Base-by-base conservation (phyloP, 2,888 invertebrate species). In the Drosophila fungiperda region DNA sequence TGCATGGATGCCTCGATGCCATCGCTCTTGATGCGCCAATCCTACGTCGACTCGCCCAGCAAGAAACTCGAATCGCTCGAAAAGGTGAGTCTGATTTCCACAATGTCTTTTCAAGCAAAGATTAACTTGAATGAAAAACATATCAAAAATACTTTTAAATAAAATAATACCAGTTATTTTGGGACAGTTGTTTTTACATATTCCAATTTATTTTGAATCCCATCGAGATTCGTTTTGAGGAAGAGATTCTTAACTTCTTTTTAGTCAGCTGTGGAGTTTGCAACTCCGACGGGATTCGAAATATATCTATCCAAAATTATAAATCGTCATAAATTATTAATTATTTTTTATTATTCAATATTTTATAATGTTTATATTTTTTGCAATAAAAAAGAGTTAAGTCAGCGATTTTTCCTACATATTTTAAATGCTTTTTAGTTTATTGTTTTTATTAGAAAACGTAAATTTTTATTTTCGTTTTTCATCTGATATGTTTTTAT, bases 51-150 rank as follows among this genome's bases (percentile, higher is more conserved):
- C 92, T 94, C 94, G 83, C 94, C 95, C 15, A 95, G 94, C 87
- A 95, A 94, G 84, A 93, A 95, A 81, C 95, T 96, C 73, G 97
- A 97, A 91, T 96, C 96, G 1, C 92, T 98, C 58, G 99, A 99
- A 92, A 98, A 98, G 93, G 95, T 93, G 60, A 77, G 64, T 12
- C 29, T 20, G 45, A 23, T 15, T 15, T 15, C 12, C 4, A 20
- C 12, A 7, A 20, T 20, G 1, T 45, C 20, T 15, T 15, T 12
- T 20, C 7, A 20, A 15, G 20, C 20, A 20, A 20, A 1, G 12
- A 20, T 12, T 7, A 45, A 45, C 45, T 12, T 45, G 23, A 23
- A 20, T 20, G 20, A 20, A 20, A 12, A 7, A 3, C 26, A 26
- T 26, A 26, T 26, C 4, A 26, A 26, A 26, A 4, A 6, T 1